These are phyloP conservation scores for Apantesis nais DNA, from an alignment of 2,888 invertebrate species.

Conservation along the genomic window DNA sequence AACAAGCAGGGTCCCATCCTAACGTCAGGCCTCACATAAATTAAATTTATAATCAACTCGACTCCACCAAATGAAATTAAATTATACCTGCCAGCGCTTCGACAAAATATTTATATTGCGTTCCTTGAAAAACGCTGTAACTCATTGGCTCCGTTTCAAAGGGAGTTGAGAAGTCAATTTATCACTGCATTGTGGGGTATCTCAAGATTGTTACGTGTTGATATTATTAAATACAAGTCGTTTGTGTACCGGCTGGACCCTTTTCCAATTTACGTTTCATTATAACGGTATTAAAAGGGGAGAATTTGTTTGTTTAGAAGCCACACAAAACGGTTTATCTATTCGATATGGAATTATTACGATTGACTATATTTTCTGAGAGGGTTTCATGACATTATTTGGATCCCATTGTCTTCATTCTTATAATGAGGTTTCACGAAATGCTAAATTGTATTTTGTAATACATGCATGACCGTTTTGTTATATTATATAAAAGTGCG, in stretches of 20 bases:
- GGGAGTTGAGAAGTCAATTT: constrained; percentile 58
- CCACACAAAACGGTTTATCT: constrained; percentile 12
- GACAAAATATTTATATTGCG: constrained; percentile 77
- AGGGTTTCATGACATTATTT: background rate
- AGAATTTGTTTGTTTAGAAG: constrained; percentile 13
- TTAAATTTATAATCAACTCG: constrained; percentile 83
- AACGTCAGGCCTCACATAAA: constrained; percentile 77
- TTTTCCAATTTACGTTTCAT: constrained; percentile 23
- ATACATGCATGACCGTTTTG: background rate
- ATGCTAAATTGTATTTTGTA: background rate
- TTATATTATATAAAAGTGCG: too few species aligned
- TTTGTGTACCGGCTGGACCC: constrained; percentile 18
- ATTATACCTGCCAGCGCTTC: constrained; percentile 78
- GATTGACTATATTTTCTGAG: constrained; percentile 4
- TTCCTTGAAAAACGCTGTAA: constrained; percentile 66
- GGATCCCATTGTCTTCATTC: background rate
- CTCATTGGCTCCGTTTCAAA: constrained; percentile 64
- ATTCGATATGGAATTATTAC: constrained; percentile 3
- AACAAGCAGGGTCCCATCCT: constrained; percentile 66
- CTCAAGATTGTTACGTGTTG: constrained; percentile 23
- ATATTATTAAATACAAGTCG: constrained; percentile 20
- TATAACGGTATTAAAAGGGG: constrained; percentile 12
- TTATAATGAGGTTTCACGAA: background rate
- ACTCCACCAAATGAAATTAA: constrained; percentile 78
- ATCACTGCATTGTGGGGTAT: constrained; percentile 49